These are phyloP conservation scores for Matsumurasca onukii DNA, from an alignment of 1,140 invertebrate species.

Conservation along the genomic window DNA sequence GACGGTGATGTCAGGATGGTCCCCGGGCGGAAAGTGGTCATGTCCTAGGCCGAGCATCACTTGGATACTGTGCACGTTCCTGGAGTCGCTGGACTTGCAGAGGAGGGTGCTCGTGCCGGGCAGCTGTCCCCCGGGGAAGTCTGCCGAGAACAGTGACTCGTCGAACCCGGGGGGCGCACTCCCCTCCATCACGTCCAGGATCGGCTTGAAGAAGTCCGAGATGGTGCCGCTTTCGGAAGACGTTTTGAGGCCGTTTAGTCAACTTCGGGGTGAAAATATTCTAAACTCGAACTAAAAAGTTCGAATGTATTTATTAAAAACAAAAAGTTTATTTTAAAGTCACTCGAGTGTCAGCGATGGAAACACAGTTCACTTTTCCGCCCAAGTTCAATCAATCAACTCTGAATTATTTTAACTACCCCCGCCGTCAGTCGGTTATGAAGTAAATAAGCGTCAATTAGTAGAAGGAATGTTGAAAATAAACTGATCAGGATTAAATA, in stretches of 20 bases:
- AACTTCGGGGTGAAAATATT: too few relatives aligned
- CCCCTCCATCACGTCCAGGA: conserved; percentile 60
- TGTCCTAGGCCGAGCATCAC: conserved; percentile 44
- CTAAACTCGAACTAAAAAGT: too few relatives aligned
- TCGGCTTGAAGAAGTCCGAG: conserved; percentile 16
- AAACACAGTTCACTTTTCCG: too few relatives aligned
- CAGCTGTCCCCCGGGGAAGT: conserved; percentile 58
- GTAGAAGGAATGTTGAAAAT: conserved; percentile 8
- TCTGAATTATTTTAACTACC: too few relatives aligned
- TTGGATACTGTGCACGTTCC: conserved; percentile 61
- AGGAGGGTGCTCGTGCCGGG: conserved; percentile 47
- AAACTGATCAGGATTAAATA: conserved; percentile 22
- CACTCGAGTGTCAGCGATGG: too few relatives aligned
- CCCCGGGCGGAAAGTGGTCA: conserved; percentile 51
- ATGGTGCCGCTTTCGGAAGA: conserved; percentile 26
- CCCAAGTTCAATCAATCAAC: too few relatives aligned
- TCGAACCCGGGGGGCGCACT: conserved; percentile 67
- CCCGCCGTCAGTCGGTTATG: too few relatives aligned
- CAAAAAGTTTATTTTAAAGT: too few relatives aligned
- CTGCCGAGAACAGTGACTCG: conserved; percentile 71
- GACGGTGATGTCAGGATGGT: conserved; percentile 54
- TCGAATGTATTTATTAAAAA: too few relatives aligned
- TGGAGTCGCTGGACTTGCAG: conserved; percentile 47
- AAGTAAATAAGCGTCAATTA: conserved; percentile 10
- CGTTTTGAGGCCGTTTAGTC: conserved; percentile 17